Evolutionary conservation across 2,888 invertebrate species (phyloP), one percentile per base, ranked within the genome.

Genomic region (Carterocephalus palaemon): DNA sequence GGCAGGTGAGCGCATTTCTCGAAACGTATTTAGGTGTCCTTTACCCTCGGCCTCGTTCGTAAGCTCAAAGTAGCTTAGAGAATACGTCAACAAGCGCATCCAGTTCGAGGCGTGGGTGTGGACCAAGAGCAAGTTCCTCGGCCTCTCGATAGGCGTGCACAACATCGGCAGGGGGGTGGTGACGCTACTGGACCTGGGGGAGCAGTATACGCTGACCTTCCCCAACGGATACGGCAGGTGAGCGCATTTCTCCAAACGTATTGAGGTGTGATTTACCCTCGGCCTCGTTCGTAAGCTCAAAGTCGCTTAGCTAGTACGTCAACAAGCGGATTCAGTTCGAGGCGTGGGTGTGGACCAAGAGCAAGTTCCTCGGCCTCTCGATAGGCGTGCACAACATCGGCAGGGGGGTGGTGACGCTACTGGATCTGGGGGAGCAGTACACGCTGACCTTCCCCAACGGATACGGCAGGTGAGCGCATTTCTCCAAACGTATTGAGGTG

Each of bases 111-210:
- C 98, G 4, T 96, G 97, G 82, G 96, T 99, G 38, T 99, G 98
- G 95, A 99, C 99, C 3, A 99, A 99, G 84, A 99, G 98, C 65
- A 99, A 99, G 88, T 99, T 99, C 85, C 90, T 99, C 12, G 99
- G 99, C 0, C 88, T 99, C 12, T 98, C 98, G 6, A 95, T 97
- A 59, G 98, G 98, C n/a, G 96, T 96, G 0, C 96, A 99, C 67
- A 99, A 99, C 78, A 95, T 99, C 40, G 99, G 99, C 2, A 92
- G 94, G 64, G 99, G 98, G 2, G 90, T 93, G 20, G 94, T 99
- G n/a, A 94, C 93, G 2, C 88, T 99, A 4, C 83, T 96, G 45
- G 95, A 98, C 60, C 90, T 92, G 51, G 95, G 95, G 43, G 99
- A 99, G 72, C 96, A 98, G 66, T 99, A 99, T 75, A 91, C 95